These are phyloP conservation scores for Thermophis baileyi DNA, from an alignment of 2,113 vertebrate genomes.

Conservation along the genomic window DNA sequence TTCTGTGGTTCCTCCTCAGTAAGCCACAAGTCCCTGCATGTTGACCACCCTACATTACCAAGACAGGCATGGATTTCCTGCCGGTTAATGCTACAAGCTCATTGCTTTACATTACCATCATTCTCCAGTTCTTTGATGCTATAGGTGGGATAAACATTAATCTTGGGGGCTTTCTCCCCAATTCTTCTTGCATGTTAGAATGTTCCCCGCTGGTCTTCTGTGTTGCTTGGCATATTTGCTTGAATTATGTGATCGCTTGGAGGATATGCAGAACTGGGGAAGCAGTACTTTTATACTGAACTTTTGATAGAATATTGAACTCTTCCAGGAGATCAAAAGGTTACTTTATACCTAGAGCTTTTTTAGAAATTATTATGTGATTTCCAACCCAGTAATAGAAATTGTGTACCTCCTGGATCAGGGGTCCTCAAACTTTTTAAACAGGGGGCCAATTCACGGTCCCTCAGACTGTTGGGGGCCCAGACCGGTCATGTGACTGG, in stretches of 20 bases:
- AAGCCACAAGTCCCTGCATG: background rate
- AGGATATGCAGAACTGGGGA: background rate
- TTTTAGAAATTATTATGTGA: background rate
- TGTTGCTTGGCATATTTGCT: background rate
- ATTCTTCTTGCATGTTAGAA: background rate
- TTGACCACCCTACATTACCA: background rate
- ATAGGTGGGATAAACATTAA: background rate
- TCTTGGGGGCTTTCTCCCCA: background rate
- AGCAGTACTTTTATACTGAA: background rate
- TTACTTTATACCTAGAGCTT: background rate
- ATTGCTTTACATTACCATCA: background rate
- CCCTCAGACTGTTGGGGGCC: too few relatives aligned
- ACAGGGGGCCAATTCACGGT: too few relatives aligned
- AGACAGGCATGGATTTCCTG: background rate
- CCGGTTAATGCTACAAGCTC: background rate
- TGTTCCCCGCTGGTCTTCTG: background rate
- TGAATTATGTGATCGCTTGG: background rate
- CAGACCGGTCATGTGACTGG: too few relatives aligned
- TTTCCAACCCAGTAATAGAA: too few relatives aligned
- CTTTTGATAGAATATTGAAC: background rate
- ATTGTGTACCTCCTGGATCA: too few relatives aligned
- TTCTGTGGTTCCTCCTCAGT: background rate
- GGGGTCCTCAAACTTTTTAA: too few relatives aligned
- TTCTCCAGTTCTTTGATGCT: background rate
- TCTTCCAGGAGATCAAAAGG: background rate